Percentiles rank a stretch among this genome's conserved stretches.
Evolutionary conservation across 2,888 invertebrate species (phyloP).

Genomic region (Archips crataeganus): DNA sequence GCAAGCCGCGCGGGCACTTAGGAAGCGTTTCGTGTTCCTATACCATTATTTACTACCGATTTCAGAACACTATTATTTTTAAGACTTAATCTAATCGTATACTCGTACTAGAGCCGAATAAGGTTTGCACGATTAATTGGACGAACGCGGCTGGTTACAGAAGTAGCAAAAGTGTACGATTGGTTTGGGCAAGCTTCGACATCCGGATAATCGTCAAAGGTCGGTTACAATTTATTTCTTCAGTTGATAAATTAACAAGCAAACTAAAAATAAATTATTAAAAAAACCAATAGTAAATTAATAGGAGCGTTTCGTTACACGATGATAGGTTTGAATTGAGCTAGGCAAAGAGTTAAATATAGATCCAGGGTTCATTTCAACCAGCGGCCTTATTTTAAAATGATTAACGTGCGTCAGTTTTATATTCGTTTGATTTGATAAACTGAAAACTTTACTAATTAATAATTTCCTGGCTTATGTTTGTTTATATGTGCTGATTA

Average conservation of each 20-base stretch:
- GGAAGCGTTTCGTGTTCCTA: slow-evolving; percentile 14
- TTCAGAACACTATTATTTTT: slow-evolving; percentile 15
- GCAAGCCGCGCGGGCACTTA: slow-evolving; percentile 10
- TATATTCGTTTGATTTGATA: slow-evolving; percentile 27
- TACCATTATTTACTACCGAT: slow-evolving; percentile 18
- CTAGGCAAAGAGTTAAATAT: slow-evolving; percentile 38
- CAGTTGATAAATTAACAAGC: background rate
- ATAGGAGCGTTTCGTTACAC: slow-evolving; percentile 7
- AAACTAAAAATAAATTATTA: background rate
- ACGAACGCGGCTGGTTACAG: background rate
- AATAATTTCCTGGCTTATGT: slow-evolving; percentile 41
- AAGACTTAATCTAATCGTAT: slow-evolving; percentile 2
- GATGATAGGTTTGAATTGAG: slow-evolving; percentile 35
- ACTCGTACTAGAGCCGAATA: background rate
- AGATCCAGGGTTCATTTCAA: slow-evolving; percentile 35
- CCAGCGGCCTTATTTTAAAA: slow-evolving; percentile 39
- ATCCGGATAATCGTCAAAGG: background rate
- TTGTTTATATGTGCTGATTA: slow-evolving; percentile 39
- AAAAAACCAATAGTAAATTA: slow-evolving; percentile 1
- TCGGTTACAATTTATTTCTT: background rate
- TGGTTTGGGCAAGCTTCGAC: background rate
- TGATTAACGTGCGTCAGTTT: slow-evolving; percentile 39
- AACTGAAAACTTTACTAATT: slow-evolving; percentile 36
- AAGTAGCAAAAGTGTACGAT: background rate
- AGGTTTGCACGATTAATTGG: background rate